phyloP scores from a whole-genome alignment of 2,888 invertebrate species.

The Dorcus hopei region DNA sequence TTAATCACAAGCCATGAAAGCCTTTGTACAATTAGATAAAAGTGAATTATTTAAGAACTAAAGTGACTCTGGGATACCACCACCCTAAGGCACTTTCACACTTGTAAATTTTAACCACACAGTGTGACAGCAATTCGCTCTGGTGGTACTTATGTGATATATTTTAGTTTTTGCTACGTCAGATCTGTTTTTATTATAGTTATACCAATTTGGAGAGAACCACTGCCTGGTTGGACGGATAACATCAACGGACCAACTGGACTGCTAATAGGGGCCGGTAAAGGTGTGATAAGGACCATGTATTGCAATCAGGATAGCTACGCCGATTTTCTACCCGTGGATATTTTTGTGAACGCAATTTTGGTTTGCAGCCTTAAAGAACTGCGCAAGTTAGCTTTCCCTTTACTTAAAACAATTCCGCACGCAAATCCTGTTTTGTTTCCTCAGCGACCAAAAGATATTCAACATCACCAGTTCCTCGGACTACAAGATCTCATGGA shows the following conservation, averaged over 20 bases:
- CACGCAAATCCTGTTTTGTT: background rate
- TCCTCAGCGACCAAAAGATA: constrained; percentile 57
- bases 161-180: no score
- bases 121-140: no score
- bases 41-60: no score
- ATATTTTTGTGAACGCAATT: constrained; percentile 71
- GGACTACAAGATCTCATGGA: constrained; percentile 83
- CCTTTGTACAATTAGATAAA: no score
- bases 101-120: no score
- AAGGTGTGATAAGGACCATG: constrained; percentile 87
- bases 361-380: constrained; percentile 50
- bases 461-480: constrained; percentile 77
- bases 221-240: constrained; percentile 87
- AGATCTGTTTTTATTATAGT: constrained; percentile 53
- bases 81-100: no score
- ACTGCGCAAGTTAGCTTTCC: background rate
- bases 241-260: constrained; percentile 93
- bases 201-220: constrained; percentile 83
- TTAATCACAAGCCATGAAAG: no score
- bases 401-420: background rate
- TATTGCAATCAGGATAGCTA: constrained; percentile 75
- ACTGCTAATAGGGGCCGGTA: constrained; percentile 76
- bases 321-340: constrained; percentile 78
- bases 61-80: no score
- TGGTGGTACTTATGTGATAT: no score